Evolutionary conservation across 2,888 invertebrate species (phyloP).

Genomic region (Chymomyza amoena): DNA sequence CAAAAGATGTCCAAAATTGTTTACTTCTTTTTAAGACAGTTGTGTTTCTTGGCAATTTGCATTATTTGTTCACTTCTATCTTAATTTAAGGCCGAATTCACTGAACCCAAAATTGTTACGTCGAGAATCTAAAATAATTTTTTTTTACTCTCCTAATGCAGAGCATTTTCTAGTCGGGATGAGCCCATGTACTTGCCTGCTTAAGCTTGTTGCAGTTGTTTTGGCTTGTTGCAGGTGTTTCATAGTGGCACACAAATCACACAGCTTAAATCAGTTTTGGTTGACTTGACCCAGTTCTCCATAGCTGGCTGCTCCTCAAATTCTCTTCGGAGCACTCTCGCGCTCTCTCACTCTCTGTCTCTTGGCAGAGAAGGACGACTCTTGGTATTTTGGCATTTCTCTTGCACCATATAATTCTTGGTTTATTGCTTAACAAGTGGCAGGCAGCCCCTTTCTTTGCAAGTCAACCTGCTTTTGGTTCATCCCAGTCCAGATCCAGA

Average conservation of each 20-base stretch:
- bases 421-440: slow-evolving; percentile 1
- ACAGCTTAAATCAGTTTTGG: slow-evolving; percentile 16
- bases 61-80: no score
- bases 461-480: slow-evolving; percentile 9
- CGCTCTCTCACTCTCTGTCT: background rate
- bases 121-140: no score
- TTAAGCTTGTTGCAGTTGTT: slow-evolving; percentile 1
- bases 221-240: slow-evolving; percentile 27
- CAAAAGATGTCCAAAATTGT: no score
- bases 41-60: no score
- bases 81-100: no score
- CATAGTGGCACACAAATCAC: slow-evolving; percentile 3
- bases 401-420: background rate
- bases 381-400: background rate
- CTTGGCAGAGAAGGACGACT: background rate
- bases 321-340: no score
- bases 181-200: background rate
- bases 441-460: slow-evolving; percentile 52
- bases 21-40: no score
- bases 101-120: no score
- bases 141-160: no score
- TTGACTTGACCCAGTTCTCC: slow-evolving; percentile 33
- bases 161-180: background rate
- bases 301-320: no score
- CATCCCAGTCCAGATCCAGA: no score